Base-by-base conservation (phyloP, 1,140 invertebrate genomes). In the Nephila pilipes region DNA sequence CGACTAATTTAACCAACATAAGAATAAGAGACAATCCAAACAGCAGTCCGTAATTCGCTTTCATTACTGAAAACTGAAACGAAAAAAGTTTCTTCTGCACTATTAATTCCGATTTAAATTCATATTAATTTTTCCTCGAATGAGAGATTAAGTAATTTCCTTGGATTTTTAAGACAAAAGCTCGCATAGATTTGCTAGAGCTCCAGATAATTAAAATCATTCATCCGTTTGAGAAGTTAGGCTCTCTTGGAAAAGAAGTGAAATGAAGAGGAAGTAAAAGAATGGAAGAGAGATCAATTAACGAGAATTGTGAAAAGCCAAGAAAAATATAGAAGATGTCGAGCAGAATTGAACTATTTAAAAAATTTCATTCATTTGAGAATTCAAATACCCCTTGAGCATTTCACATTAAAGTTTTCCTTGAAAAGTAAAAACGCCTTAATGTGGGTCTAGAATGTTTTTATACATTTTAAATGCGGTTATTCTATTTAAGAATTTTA, bases 161-260 rank as follows among this genome's bases (percentile, higher is more conserved):
- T 18, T 29, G 32, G 29, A 32, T 75, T 5, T 18, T 75, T 75
- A 75, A 36, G 69, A 75, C 69, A 16, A 75, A 75, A 75, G 29
- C 18, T 25, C 14, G 32, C 14, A 32, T 16, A 16, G 25, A 32
- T 75, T 75, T 75, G 29, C 32, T 75, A 12, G 18, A 18, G 29
- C 69, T 36, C 25, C 6, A 75, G 32, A 75, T 75, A 75, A 75
- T 75, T 75, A 75, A 75, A 75, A 36, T 75, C 69, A 75, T 75
- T 75, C 69, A 75, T 25, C 69, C 69, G 69, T 75, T 10, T 29
- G 16, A 29, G 32, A 75, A 36, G 16, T 12, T 5, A 58, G 29
- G 36, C 22, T 75, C 32, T 75, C 29, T 32, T 20, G 14, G 14
- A 36, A 60, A 75, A 75, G 69, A 75, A 75, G 69, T 75, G 32